A percentile compares a stretch with the other conserved stretches of the same genome.
Evolutionary conservation across 2,888 invertebrate species (phyloP).

Genomic region (Heliconius aoede): DNA sequence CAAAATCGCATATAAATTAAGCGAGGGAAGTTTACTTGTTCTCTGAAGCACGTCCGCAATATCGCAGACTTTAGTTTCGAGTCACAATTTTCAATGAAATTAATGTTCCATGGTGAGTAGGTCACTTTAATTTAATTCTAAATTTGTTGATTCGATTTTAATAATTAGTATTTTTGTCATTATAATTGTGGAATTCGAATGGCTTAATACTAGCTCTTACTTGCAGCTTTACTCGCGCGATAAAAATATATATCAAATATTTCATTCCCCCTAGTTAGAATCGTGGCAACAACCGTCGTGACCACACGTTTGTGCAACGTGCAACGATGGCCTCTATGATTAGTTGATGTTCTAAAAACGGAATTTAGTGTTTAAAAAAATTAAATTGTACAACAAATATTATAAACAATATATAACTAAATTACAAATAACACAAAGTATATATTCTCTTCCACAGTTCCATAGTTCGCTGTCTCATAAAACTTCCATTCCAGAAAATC

Average conservation of each 20-base stretch:
- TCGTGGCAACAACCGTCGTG: not conserved
- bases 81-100: slow-evolving; percentile 6
- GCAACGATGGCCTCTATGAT: no score
- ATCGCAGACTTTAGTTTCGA: not conserved
- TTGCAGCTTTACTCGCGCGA: not conserved
- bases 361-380: no score
- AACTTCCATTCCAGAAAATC: not conserved
- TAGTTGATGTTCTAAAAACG: no score
- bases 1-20: not conserved
- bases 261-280: not conserved
- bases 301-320: no score
- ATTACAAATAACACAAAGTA: no score
- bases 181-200: no score
- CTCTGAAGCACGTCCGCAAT: not conserved
- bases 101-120: not conserved
- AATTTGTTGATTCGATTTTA: not conserved
- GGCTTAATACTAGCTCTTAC: no score
- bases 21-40: not conserved
- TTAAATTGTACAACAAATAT: no score
- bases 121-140: not conserved
- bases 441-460: no score
- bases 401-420: no score
- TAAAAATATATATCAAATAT: not conserved
- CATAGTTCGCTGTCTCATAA: no score
- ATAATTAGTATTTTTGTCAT: not conserved